Conservation (phyloP, 2,888 invertebrate species). For the Oligia fasciuncula region DNA sequence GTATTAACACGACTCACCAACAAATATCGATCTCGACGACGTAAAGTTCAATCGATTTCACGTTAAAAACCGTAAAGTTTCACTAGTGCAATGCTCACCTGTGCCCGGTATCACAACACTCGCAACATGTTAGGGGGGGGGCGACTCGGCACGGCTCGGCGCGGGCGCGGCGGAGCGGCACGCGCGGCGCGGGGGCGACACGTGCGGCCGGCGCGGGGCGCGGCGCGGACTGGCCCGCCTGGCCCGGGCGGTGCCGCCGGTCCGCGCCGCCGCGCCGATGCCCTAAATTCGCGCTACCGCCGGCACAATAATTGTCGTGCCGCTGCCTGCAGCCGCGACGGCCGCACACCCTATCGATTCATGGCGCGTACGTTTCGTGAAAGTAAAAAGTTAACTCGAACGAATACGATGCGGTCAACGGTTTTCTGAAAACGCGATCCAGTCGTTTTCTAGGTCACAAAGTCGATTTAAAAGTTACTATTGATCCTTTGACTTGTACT, state of each 20-base stretch:
- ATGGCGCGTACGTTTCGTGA: slow-evolving; percentile 81
- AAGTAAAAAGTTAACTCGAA: slow-evolving; percentile 88
- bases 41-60: slow-evolving; percentile 80
- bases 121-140: slow-evolving; percentile 74
- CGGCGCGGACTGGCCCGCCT: slow-evolving; percentile 77
- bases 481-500: slow-evolving; percentile 77
- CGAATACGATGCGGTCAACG: slow-evolving; percentile 86
- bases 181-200: slow-evolving; percentile 53
- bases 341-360: slow-evolving; percentile 86
- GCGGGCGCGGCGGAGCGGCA: slow-evolving; percentile 64
- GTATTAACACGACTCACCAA: slow-evolving; percentile 77
- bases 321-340: slow-evolving; percentile 85
- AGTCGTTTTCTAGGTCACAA: slow-evolving; percentile 84
- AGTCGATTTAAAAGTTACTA: slow-evolving; percentile 79
- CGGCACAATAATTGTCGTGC: slow-evolving; percentile 86
- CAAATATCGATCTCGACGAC: slow-evolving; percentile 79
- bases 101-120: slow-evolving; percentile 78
- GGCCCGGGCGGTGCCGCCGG: slow-evolving; percentile 47
- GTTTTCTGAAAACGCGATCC: slow-evolving; percentile 81
- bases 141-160: slow-evolving; percentile 55
- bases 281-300: slow-evolving; percentile 87
- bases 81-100: slow-evolving; percentile 77
- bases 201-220: slow-evolving; percentile 83
- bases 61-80: slow-evolving; percentile 79
- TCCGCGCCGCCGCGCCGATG: slow-evolving; percentile 81